Evolutionary conservation across 2,113 vertebrate genomes (phyloP).

Genomic region (Aegithalos caudatus): DNA sequence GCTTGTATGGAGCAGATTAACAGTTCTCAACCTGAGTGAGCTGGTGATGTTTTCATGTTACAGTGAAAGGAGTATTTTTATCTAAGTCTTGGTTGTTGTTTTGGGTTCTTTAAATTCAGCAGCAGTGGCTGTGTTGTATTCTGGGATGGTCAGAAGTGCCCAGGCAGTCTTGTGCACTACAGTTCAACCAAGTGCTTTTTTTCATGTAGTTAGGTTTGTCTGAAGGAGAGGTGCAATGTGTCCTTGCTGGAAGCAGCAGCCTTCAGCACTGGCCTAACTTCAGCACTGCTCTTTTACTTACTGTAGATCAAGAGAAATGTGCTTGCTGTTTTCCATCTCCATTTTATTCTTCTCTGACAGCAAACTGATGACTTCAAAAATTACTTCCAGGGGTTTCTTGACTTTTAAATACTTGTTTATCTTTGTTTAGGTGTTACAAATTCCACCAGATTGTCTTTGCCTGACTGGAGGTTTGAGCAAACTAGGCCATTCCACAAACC

Average conservation of each 20-base stretch:
- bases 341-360: not conserved
- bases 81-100: not conserved
- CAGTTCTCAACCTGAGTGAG: not conserved
- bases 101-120: not conserved
- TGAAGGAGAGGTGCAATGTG: not conserved
- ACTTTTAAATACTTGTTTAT: not conserved
- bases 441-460: not conserved
- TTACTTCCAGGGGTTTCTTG: not conserved
- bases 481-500: not conserved
- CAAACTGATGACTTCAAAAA: not conserved
- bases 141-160: not conserved
- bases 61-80: not conserved
- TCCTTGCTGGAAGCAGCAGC: not conserved
- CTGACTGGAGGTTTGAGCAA: not conserved
- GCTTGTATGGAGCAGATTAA: not conserved
- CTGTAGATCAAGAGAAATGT: not conserved
- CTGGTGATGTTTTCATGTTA: slow-evolving; percentile 22
- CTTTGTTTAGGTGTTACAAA: slow-evolving; percentile 1
- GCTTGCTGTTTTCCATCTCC: not conserved
- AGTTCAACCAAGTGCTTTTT: not conserved
- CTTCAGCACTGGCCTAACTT: not conserved
- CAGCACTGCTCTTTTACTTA: not conserved
- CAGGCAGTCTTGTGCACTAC: not conserved
- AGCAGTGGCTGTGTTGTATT: not conserved
- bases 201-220: not conserved